Evolutionary conservation across 1,140 invertebrate genomes (phyloP).

Genomic region (Nasonia vitripennis): DNA sequence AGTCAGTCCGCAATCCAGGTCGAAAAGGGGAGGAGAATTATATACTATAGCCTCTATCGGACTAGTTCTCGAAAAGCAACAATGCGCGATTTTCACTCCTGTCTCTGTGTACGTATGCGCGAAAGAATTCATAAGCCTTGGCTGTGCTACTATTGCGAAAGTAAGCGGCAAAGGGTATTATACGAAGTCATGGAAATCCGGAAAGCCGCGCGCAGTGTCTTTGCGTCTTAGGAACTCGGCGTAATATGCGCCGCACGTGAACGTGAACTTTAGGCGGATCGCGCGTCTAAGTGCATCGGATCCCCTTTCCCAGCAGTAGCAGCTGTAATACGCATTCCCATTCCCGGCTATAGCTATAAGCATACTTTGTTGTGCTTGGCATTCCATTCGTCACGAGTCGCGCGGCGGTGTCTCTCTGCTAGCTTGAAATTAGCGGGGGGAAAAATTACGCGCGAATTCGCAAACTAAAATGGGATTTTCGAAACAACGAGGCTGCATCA

Average conservation of each 20-base stretch:
- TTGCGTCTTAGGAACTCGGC: background rate
- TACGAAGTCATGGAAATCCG: slow-evolving; percentile 41
- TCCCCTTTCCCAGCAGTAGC: background rate
- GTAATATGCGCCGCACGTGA: background rate
- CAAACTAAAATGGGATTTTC: slow-evolving; percentile 35
- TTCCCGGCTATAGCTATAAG: too few species aligned
- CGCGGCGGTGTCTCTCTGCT: too few species aligned
- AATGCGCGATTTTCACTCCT: slow-evolving; percentile 28
- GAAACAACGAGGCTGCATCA: slow-evolving; percentile 35
- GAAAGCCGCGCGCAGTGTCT: slow-evolving; percentile 35
- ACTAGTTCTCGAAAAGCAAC: slow-evolving; percentile 25
- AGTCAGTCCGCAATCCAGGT: background rate
- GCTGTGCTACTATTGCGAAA: slow-evolving; percentile 18
- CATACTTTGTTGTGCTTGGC: background rate
- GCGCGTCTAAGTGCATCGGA: background rate
- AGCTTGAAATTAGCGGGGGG: background rate
- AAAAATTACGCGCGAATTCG: slow-evolving; percentile 27
- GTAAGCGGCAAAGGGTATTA: slow-evolving; percentile 36
- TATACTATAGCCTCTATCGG: too few species aligned
- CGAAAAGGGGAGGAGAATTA: too few species aligned
- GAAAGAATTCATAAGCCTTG: slow-evolving; percentile 34
- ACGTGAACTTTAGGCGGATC: background rate
- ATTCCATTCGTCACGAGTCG: background rate
- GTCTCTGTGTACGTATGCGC: background rate
- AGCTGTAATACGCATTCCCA: background rate